phyloP scores from a whole-genome alignment of 2,888 invertebrate genomes.

The Thymelicus acteon region DNA sequence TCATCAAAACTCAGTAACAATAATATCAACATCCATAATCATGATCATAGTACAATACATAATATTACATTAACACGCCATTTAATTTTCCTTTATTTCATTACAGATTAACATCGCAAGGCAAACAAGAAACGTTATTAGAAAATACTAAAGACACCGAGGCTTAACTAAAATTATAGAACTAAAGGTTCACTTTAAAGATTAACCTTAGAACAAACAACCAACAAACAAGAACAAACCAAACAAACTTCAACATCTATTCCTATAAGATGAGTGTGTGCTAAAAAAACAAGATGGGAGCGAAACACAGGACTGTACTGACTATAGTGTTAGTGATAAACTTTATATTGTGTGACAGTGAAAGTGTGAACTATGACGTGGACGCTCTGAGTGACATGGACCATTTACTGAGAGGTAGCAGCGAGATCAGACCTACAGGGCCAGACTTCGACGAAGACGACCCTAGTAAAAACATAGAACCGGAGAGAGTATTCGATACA shows the following conservation, averaged over 20 bases:
- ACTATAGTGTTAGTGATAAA: conserved; percentile 40
- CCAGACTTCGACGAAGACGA: conserved; percentile 37
- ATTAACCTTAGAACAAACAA: not conserved
- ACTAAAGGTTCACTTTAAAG: no score
- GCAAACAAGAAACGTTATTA: not conserved
- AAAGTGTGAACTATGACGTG: conserved; percentile 35
- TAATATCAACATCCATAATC: no score
- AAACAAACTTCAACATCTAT: not conserved
- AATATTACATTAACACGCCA: no score
- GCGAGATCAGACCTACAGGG: conserved; percentile 11
- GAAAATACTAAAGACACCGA: no score
- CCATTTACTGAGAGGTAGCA: conserved; percentile 17
- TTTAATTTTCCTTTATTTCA: no score
- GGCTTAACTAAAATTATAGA: no score
- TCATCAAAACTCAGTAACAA: no score
- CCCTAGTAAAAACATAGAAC: conserved; percentile 35
- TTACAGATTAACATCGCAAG: not conserved
- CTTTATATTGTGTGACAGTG: conserved; percentile 39
- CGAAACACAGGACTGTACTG: conserved; percentile 34
- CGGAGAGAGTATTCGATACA: conserved; percentile 29
- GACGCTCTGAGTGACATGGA: not conserved
- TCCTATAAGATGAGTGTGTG: conserved; percentile 26
- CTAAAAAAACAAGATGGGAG: conserved; percentile 42
- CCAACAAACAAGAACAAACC: not conserved
- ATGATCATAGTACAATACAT: no score